phyloP scores from a whole-genome alignment of 2,797 vertebrate species.

The Sparidentex hasta region DNA sequence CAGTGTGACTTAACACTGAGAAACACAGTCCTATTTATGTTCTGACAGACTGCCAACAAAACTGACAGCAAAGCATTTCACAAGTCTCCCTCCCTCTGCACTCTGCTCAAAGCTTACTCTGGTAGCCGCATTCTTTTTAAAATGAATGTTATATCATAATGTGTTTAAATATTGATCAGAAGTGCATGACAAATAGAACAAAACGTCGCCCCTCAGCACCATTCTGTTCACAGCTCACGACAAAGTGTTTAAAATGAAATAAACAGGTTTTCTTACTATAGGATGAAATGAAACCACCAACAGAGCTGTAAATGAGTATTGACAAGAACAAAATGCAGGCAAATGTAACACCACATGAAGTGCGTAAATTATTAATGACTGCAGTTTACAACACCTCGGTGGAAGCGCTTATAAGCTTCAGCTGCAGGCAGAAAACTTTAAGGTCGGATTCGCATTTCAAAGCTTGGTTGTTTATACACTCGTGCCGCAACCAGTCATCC shows the following conservation, averaged over 20 bases:
- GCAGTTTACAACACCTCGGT: constrained; percentile 20
- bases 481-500: neutral
- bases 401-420: constrained; percentile 27
- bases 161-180: neutral
- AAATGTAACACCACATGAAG: constrained; percentile 14
- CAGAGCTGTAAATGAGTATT: constrained; percentile 27
- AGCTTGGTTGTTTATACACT: constrained; percentile 1
- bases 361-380: constrained; percentile 40
- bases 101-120: neutral
- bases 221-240: constrained; percentile 1
- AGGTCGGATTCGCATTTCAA: neutral
- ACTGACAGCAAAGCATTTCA: constrained; percentile 20
- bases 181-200: too few species aligned
- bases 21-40: constrained; percentile 9
- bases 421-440: constrained; percentile 23
- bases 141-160: neutral
- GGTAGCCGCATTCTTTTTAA: neutral
- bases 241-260: constrained; percentile 7
- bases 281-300: constrained; percentile 24
- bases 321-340: constrained; percentile 21
- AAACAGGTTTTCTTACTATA: constrained; percentile 5
- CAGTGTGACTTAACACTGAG: constrained; percentile 22
- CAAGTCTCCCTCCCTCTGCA: neutral
- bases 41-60: constrained; percentile 28
- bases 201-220: neutral